These are phyloP conservation scores for Protobothrops flavoviridis DNA, from an alignment of 2,113 vertebrate genomes.

Conservation along the genomic window DNA sequence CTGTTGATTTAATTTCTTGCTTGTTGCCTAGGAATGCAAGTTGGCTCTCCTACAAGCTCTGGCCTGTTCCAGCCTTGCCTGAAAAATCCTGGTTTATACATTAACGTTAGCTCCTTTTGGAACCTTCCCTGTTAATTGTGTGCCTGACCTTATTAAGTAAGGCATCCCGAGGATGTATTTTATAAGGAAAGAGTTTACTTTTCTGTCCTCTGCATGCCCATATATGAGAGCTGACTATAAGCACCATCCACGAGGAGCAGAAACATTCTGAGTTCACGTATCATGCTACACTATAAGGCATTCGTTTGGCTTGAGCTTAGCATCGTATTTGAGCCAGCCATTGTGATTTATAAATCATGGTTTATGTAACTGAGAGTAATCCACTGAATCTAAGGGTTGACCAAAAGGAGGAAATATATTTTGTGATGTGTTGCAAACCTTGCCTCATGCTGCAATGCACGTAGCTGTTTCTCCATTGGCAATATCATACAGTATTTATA, in stretches of 20 bases:
- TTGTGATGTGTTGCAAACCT: background rate
- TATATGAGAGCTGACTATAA: background rate
- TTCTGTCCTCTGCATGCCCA: background rate
- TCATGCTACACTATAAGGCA: background rate
- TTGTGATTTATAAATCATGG: background rate
- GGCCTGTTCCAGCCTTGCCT: constrained; percentile 6
- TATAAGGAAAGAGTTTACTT: background rate
- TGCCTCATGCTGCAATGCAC: background rate
- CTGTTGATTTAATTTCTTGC: constrained; percentile 23
- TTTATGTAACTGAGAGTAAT: background rate
- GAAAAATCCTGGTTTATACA: constrained; percentile 29
- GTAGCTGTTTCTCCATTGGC: background rate
- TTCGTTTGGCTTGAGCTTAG: background rate
- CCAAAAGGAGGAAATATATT: background rate
- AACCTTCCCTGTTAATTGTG: background rate
- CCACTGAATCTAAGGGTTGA: background rate
- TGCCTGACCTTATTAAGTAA: constrained; percentile 20
- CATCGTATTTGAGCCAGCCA: background rate
- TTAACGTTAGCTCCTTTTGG: constrained; percentile 14
- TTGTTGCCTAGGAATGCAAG: constrained; percentile 9
- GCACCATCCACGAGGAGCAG: background rate
- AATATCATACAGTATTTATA: background rate
- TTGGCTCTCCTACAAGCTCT: constrained; percentile 2
- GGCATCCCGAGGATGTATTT: background rate
- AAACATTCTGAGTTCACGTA: background rate